Evolutionary conservation across 2,888 invertebrate genomes (phyloP), one percentile per base, ranked within the genome.

Genomic region (Lottia gigantea): DNA sequence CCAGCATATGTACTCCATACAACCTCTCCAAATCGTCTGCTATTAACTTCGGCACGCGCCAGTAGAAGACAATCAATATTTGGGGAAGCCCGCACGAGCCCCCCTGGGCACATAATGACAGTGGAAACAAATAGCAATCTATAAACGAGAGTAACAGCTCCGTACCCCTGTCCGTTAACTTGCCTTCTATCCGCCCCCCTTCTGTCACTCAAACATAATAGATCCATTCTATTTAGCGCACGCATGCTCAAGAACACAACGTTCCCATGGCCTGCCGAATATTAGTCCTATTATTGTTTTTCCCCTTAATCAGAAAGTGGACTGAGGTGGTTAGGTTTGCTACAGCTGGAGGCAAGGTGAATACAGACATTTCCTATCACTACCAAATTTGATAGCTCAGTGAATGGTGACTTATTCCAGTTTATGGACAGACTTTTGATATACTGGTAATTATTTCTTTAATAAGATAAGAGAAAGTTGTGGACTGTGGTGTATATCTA

Each of bases 61-160:
- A 64, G 62, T 70, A 62, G 64, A 55, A 46, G 19, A 46, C 67
- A 67, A 71, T 71, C 71, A 62, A 71, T 71, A 71, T 26, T 19
- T 31, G 64, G 23, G 47, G 67, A 67, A 47, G 71, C 46, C 62
- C 26, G 46, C 23, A 19, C 63, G 25, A 67, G 62, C 71, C 67
- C 66, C 40, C 64, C 46, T 47, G 71, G 67, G 46, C 64, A 23
- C 64, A 25, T 55, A 64, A 46, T 70, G 65, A 64, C 67, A 63
- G 49, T 63, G 62, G 67, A 67, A 67, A 62, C 40, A 40, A 64
- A 31, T 67, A 67, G 67, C 67, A 67, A 67, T 71, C 71, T 62
- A 62, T 47, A 55, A 70, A 45, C 46, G 65, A 16, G 62, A 49
- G 47, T 19, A 26, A 47, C 49, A 47, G 23, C 46, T 67, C 31